Conservation (phyloP, 1,140 invertebrate genomes). For the Drosophila fuyamai region DNA sequence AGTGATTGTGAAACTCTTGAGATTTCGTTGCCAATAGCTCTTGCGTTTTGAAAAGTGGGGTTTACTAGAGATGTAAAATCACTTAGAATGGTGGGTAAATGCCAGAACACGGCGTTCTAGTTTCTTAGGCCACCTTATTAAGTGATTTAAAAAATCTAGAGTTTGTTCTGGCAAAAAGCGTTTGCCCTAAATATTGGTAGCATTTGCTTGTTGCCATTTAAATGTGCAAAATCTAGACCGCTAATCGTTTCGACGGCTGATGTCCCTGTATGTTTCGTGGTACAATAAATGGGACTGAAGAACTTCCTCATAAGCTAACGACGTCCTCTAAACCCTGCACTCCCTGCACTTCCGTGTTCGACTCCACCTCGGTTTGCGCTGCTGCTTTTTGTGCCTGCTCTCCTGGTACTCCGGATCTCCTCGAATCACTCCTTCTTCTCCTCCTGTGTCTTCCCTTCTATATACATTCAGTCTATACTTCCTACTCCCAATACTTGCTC, state of each 20-base stretch:
- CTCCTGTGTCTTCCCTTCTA: constrained; percentile 3
- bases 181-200: no score
- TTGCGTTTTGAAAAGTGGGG: background rate
- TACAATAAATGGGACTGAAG: no score
- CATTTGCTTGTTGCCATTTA: background rate
- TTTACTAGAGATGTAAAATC: no score
- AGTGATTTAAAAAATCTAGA: no score
- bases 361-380: constrained; percentile 9
- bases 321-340: no score
- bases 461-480: constrained; percentile 50
- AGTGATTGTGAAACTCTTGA: background rate
- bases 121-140: no score
- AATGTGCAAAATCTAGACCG: background rate
- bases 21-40: background rate
- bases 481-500: background rate
- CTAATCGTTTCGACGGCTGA: background rate
- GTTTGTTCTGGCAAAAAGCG: no score
- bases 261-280: background rate
- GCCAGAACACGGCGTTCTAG: no score
- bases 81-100: no score
- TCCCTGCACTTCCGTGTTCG: background rate
- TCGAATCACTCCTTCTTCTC: background rate
- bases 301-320: constrained; percentile 2
- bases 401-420: background rate
- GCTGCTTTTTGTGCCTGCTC: background rate